Percentiles rank a stretch among this genome's conserved stretches.
phyloP scores from a whole-genome alignment of 2,113 vertebrate genomes.

The Ailurus styani region DNA sequence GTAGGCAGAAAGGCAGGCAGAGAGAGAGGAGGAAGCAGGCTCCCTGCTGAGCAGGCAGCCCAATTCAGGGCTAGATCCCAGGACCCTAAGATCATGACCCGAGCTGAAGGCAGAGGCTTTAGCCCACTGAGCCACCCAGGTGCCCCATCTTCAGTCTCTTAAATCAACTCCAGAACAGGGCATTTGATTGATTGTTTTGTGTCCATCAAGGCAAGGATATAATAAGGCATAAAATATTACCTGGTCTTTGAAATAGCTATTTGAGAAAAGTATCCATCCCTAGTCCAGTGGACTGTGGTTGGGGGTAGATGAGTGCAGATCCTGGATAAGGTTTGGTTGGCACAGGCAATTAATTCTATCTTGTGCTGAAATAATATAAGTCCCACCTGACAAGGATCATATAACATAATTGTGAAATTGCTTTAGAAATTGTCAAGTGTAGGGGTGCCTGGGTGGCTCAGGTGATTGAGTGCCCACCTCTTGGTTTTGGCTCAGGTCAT shows the following conservation, averaged over 20 bases:
- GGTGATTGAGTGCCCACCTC: neutral
- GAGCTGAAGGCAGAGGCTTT: too few species aligned
- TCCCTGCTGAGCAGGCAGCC: too few species aligned
- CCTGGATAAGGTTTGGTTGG: neutral
- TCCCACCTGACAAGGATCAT: neutral
- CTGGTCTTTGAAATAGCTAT: neutral
- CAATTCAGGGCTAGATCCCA: too few species aligned
- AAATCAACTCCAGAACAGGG: neutral
- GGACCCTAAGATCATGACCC: too few species aligned
- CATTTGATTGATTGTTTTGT: neutral
- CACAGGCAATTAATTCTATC: neutral
- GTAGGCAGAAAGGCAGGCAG: too few species aligned
- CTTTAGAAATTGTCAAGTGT: neutral
- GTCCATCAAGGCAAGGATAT: neutral
- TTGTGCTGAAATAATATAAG: neutral
- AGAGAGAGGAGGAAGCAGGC: too few species aligned
- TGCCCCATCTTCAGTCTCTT: too few species aligned
- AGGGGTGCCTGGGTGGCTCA: neutral
- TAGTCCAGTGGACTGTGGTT: neutral
- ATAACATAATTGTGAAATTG: neutral
- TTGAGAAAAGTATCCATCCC: neutral
- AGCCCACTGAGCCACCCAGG: too few species aligned
- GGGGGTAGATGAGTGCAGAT: neutral
- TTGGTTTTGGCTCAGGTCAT: neutral
- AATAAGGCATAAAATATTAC: neutral